Conservation (phyloP, 2,797 vertebrate genomes). For the Sphaeramia orbicularis region DNA sequence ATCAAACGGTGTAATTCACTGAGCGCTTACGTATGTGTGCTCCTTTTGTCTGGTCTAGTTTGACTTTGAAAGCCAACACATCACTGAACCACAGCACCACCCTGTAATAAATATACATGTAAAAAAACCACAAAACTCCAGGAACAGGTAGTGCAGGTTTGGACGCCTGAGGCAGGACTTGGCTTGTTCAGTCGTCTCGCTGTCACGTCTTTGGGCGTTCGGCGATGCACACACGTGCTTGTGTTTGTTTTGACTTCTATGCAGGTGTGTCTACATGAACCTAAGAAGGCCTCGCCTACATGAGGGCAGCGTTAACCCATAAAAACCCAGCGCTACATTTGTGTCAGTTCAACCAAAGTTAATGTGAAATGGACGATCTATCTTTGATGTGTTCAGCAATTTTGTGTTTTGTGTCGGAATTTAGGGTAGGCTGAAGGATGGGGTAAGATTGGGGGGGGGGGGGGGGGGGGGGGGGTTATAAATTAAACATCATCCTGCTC, state of each 20-base stretch:
- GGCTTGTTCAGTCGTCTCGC: conserved; percentile 12
- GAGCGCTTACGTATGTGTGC: not conserved
- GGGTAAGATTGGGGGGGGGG: too few species aligned
- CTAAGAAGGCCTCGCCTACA: conserved; percentile 24
- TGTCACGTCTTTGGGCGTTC: not conserved
- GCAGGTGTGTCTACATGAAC: conserved; percentile 52
- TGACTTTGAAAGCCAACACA: conserved; percentile 7
- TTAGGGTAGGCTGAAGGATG: too few species aligned
- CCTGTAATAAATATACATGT: conserved; percentile 6
- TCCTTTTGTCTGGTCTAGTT: conserved; percentile 14
- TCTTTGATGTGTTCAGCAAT: too few species aligned
- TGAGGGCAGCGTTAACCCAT: conserved; percentile 11
- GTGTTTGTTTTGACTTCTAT: conserved; percentile 54
- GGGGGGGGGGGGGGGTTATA: too few species aligned
- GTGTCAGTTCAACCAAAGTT: too few species aligned
- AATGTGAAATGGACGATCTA: too few species aligned
- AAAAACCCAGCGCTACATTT: too few species aligned
- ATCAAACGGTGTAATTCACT: conserved; percentile 9
- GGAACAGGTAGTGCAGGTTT: conserved; percentile 56
- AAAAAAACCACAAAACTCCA: not conserved
- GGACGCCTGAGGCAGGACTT: conserved; percentile 3
- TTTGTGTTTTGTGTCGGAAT: too few species aligned
- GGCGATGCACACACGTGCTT: conserved; percentile 34
- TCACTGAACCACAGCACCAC: not conserved
- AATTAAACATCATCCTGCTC: too few species aligned